Percentiles rank a stretch among this genome's conserved stretches.
Evolutionary conservation across 2,888 invertebrate species (phyloP).

Genomic region (Diarsia brunnea): DNA sequence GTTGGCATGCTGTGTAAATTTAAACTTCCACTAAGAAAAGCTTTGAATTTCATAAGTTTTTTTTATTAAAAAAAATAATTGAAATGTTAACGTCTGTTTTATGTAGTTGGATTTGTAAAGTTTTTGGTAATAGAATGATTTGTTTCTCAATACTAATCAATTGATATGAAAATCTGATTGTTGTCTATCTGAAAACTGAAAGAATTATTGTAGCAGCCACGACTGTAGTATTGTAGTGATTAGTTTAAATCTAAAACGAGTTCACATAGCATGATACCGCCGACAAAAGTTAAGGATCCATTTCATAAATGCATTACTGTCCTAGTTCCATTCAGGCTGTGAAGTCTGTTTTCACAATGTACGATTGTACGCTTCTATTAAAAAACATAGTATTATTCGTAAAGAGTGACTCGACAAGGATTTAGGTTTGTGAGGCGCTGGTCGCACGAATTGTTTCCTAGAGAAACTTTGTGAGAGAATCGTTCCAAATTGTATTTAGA

Average conservation of each 20-base stretch:
- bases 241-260: slow-evolving; percentile 38
- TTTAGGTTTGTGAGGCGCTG: slow-evolving; percentile 76
- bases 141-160: slow-evolving; percentile 29
- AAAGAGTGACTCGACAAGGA: slow-evolving; percentile 45
- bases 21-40: slow-evolving; percentile 20
- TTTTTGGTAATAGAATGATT: not conserved
- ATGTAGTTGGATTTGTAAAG: slow-evolving; percentile 18
- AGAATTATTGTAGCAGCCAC: slow-evolving; percentile 4
- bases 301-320: slow-evolving; percentile 70
- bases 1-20: slow-evolving; percentile 67
- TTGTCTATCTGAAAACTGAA: slow-evolving; percentile 8
- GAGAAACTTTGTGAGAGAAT: slow-evolving; percentile 66
- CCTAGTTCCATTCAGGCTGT: slow-evolving; percentile 77
- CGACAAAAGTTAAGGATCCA: slow-evolving; percentile 64
- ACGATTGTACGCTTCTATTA: slow-evolving; percentile 49
- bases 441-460: slow-evolving; percentile 78
- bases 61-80: slow-evolving; percentile 22
- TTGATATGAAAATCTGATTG: not conserved
- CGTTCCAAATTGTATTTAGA: slow-evolving; percentile 65
- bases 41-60: slow-evolving; percentile 22
- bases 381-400: slow-evolving; percentile 60
- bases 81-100: slow-evolving; percentile 18
- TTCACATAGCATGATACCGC: slow-evolving; percentile 64
- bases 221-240: slow-evolving; percentile 37
- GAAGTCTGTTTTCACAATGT: slow-evolving; percentile 74